Conservation (phyloP, 2,888 invertebrate species). For the Margaritifera margaritifera region DNA sequence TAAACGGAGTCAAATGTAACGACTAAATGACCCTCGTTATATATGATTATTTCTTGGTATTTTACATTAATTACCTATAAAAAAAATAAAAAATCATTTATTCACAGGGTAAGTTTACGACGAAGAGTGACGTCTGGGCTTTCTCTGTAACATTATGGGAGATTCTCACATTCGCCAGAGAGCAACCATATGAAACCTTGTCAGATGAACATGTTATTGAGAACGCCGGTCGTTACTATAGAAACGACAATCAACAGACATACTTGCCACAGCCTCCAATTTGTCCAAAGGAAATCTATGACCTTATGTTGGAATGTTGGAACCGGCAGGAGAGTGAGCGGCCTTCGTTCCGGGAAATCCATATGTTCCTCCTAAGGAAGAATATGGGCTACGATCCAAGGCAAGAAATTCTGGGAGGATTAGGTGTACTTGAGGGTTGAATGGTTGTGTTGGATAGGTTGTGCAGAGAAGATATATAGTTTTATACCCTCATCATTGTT, state of each 20-base stretch:
- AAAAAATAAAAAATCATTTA: neutral
- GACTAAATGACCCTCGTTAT: too few species aligned
- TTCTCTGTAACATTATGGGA: conserved; percentile 92
- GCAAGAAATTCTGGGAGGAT: conserved; percentile 45
- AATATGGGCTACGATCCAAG: conserved; percentile 72
- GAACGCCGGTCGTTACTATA: conserved; percentile 85
- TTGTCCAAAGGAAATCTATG: conserved; percentile 91
- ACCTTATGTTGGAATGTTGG: conserved; percentile 94
- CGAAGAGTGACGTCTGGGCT: conserved; percentile 93
- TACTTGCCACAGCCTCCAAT: conserved; percentile 82
- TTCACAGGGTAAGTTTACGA: conserved; percentile 86
- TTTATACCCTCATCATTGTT: too few species aligned
- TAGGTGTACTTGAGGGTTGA: too few species aligned
- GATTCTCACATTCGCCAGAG: conserved; percentile 84
- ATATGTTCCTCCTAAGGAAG: conserved; percentile 82
- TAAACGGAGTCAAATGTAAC: too few species aligned
- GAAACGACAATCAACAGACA: conserved; percentile 79
- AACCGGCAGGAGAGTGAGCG: conserved; percentile 85
- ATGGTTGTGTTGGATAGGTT: too few species aligned
- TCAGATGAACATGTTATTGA: conserved; percentile 87
- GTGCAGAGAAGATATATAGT: too few species aligned
- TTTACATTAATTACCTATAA: too few species aligned
- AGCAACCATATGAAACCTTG: conserved; percentile 84
- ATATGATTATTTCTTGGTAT: too few species aligned
- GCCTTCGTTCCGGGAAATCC: conserved; percentile 90